Base-by-base conservation (phyloP, 2,888 invertebrate genomes). In the Rhingia rostrata region DNA sequence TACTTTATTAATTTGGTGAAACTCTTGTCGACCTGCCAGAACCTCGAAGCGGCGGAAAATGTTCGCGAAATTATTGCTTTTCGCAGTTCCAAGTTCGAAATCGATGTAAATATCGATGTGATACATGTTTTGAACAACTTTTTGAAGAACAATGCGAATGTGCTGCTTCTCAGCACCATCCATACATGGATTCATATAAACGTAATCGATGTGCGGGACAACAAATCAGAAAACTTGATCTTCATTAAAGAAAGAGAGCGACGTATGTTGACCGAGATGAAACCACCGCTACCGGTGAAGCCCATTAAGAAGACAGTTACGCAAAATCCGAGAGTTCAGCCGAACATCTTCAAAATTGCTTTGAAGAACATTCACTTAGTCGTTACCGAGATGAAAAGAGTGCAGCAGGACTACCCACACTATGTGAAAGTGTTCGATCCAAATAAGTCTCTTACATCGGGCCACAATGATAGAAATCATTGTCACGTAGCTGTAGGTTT, bases 31-130 rank as follows among this genome's bases (percentile, higher is more conserved):
- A 87, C 89, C 2, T 90, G 89, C 77, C 87, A 89, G 1, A 90
- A 89, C 58, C 86, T 90, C 6, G 92, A 92, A 14, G 88, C 88
- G 2, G 89, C 91, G 3, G 91, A 91, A 75, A 74, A 87, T 5
- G 89, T 90, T 37, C 88, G 89, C 4, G 89, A 90, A 12, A 88
- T 91, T 2, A 88, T 88, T 1, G 88, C 90, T 89, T 93, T 90
- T 90, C 94, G 95, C 88, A 94, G 94, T 35, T 94, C 95, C 88
- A 96, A 95, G 92, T 95, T 94, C 91, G 94, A 95, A 88, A 92
- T 95, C 56, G 93, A 94, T 87, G 91, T 96, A 86, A 94, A 94
- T n/a, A 93, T 94, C 88, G 93, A 94, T 89, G 94, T 94, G 4
- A 92, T 95, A 37, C 93, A 94, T 87, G 92, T 93, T 87, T 90